phyloP scores from a whole-genome alignment of 2,113 vertebrate genomes.

The Meleagris gallopavo region DNA sequence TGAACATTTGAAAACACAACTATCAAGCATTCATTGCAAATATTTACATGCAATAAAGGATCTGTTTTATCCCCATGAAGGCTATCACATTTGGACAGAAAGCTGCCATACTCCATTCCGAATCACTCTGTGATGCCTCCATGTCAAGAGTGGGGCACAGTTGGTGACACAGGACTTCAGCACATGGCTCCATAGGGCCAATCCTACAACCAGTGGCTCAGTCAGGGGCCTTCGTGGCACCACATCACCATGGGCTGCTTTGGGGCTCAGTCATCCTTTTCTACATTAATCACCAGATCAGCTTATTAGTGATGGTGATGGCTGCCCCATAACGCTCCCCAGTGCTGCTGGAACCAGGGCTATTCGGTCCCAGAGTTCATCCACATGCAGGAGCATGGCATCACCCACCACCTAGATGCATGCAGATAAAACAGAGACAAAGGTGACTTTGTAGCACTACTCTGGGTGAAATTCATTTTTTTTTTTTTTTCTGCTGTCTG shows the following conservation, averaged over 20 bases:
- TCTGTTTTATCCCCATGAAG: neutral
- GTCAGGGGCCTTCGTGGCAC: neutral
- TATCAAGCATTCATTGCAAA: slow-evolving; percentile 55
- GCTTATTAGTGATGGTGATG: neutral
- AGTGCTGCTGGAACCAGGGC: accelerated
- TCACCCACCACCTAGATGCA: accelerated
- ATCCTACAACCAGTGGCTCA: neutral
- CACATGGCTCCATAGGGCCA: accelerated
- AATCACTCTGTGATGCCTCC: neutral
- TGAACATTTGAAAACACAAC: slow-evolving; percentile 59
- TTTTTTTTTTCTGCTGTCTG: neutral
- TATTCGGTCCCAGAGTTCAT: accelerated
- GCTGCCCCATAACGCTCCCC: neutral
- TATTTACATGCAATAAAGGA: slow-evolving; percentile 53
- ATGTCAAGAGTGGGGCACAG: accelerated
- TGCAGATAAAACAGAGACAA: neutral
- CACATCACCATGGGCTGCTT: neutral
- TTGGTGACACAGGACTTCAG: neutral
- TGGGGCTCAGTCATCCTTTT: neutral
- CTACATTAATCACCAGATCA: neutral
- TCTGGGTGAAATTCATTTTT: neutral
- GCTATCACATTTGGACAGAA: neutral
- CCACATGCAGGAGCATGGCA: accelerated
- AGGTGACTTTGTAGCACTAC: slow-evolving; percentile 16
- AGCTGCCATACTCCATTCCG: neutral